These are phyloP conservation scores for Platerodrilus igneus DNA, from an alignment of 2,888 invertebrate species.

Conservation along the genomic window DNA sequence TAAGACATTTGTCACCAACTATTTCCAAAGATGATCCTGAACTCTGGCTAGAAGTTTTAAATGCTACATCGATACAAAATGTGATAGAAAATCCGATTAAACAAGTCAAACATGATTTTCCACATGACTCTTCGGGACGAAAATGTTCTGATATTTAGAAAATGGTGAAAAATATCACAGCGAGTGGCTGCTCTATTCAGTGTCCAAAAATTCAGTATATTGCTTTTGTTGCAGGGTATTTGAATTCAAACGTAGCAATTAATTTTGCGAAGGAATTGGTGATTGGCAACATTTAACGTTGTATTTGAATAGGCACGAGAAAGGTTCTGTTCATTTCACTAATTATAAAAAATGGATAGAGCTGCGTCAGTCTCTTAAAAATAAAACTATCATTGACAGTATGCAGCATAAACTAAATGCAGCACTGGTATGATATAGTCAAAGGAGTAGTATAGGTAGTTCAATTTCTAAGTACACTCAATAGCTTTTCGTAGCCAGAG, in stretches of 20 bases:
- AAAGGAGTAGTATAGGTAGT: slow-evolving; percentile 23
- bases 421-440: slow-evolving; percentile 23
- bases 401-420: slow-evolving; percentile 21
- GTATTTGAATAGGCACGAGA: slow-evolving; percentile 13
- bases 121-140: too few relatives aligned
- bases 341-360: slow-evolving; percentile 20
- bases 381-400: slow-evolving; percentile 17
- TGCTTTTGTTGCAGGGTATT: slow-evolving; percentile 22
- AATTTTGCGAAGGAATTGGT: slow-evolving; percentile 12
- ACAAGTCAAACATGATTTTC: slow-evolving; percentile 11
- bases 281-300: slow-evolving; percentile 24
- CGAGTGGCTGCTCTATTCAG: slow-evolving; percentile 18
- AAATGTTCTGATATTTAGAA: slow-evolving; percentile 16
- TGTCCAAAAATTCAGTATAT: slow-evolving; percentile 16
- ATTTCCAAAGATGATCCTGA: too few relatives aligned
- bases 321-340: too few relatives aligned
- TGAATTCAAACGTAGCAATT: slow-evolving; percentile 16
- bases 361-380: slow-evolving; percentile 16
- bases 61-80: slow-evolving; percentile 24
- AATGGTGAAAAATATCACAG: slow-evolving; percentile 23
- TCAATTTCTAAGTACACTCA: slow-evolving; percentile 20
- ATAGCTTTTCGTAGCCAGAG: slow-evolving; percentile 18
- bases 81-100: slow-evolving; percentile 24
- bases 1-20: too few relatives aligned
- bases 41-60: slow-evolving; percentile 26